Conservation (phyloP, 2,797 vertebrate species). For the Cheirogaleus major region DNA sequence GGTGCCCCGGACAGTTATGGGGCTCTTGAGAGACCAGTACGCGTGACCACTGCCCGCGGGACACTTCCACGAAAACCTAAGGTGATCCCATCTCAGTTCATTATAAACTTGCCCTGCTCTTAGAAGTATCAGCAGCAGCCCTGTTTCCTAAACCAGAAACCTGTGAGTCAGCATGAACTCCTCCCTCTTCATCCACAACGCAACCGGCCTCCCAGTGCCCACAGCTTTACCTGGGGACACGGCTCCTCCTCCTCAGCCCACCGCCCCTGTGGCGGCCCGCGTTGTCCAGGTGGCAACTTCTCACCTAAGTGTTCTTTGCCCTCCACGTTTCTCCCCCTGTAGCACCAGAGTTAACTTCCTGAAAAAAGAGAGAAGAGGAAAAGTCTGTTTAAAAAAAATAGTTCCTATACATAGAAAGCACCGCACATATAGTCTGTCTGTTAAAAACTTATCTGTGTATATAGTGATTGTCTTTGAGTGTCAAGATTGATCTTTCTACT, state of each 20-base stretch:
- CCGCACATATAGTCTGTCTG: neutral
- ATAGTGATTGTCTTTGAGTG: neutral
- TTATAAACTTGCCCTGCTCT: neutral
- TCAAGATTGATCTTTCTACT: neutral
- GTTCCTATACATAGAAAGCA: neutral
- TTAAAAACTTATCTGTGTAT: neutral
- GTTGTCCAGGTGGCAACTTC: neutral
- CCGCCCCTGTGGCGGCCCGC: neutral
- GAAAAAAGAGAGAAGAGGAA: neutral
- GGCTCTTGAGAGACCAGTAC: neutral
- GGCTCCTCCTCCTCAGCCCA: neutral
- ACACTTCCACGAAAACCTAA: neutral
- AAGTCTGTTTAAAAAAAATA: neutral
- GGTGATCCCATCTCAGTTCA: neutral
- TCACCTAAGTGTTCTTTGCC: neutral
- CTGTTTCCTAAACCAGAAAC: constrained; percentile 15
- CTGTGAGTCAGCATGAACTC: neutral
- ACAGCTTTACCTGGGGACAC: neutral
- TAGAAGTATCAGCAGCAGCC: neutral
- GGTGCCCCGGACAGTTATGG: neutral
- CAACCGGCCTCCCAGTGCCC: neutral
- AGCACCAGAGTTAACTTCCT: neutral
- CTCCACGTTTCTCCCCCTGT: neutral
- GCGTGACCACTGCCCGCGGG: neutral
- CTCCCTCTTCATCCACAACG: neutral